phyloP scores from a whole-genome alignment of 1,140 invertebrate species.

The Thaumatotibia leucotreta region DNA sequence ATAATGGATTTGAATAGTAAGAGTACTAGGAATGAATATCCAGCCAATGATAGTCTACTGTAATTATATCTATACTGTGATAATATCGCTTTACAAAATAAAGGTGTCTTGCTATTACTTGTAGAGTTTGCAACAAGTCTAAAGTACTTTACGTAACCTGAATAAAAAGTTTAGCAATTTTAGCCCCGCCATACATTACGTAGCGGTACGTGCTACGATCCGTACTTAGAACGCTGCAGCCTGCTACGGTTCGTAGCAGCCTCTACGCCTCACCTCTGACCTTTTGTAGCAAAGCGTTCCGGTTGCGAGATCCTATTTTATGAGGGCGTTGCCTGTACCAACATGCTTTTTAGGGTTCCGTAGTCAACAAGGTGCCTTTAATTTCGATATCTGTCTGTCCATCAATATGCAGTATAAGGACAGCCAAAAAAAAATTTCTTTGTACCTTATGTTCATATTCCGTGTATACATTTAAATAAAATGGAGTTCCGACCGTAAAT shows the following conservation, averaged over 20 bases:
- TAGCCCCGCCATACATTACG: constrained; percentile 17
- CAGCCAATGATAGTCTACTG: too few relatives aligned
- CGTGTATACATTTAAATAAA: too few relatives aligned
- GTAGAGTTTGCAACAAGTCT: neutral
- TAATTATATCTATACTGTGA: neutral
- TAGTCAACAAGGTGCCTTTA: neutral
- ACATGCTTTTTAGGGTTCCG: neutral
- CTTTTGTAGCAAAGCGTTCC: constrained; percentile 30
- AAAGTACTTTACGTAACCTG: neutral
- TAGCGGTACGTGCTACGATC: constrained; percentile 19
- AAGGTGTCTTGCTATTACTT: neutral
- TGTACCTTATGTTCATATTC: too few relatives aligned
- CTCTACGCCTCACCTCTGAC: constrained; percentile 38
- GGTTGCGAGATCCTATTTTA: neutral
- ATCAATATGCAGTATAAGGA: too few relatives aligned
- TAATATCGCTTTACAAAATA: neutral
- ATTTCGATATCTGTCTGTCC: neutral
- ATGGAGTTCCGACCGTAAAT: too few relatives aligned
- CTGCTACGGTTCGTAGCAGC: constrained; percentile 23
- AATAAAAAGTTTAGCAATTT: constrained; percentile 20
- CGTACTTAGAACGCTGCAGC: constrained; percentile 18
- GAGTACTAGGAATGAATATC: too few relatives aligned
- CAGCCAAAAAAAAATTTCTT: too few relatives aligned
- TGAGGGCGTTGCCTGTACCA: neutral
- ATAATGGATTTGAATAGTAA: too few relatives aligned